Base-by-base conservation (phyloP, 2,113 vertebrate genomes). In the Hippocampus abdominalis region DNA sequence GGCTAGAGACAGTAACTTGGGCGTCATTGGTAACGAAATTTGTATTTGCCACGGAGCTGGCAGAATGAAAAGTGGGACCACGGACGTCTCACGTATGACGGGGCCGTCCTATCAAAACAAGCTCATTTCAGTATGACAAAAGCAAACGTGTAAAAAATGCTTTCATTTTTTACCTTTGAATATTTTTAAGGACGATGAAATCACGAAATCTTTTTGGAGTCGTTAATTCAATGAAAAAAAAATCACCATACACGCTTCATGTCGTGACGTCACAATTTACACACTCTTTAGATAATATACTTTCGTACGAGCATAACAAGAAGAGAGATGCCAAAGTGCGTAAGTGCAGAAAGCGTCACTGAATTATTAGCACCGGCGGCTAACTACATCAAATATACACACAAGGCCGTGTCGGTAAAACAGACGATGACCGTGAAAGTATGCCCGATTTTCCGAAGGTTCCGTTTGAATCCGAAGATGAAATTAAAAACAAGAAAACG, bases 341-440 rank as follows among this genome's bases (percentile, higher is more conserved):
- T 21, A 27, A 49, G 39, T 4, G 53, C 18, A 29, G n/a, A 39
- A 4, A 23, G 23, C n/a, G 20, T 39, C 66, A 20, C 12, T 68
- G 8, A 2, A 25, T 39, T 27, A 63, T 62, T 59, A 72, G 60
- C 42, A 25, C 56, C 71, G 69, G 79, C 67, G 60, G 69, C 70
- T 76, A 70, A 25, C 54, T 21, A 20, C 40, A 54, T 27, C 27
- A 49, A 36, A 46, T 10, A 66, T 42, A 64, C 29, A 67, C 57
- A 73, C 15, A 62, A n/a, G 39, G 42, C 69, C 46, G 63, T 42
- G 27, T 79, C 76, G 83, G 76, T 73, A 68, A 40, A 57, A 57
- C 42, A 32, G 51, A 15, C 23, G 20, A 53, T 87, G 72, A 89
- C 82, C 72, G 76, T 66, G 46, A 75, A 60, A 20, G 25, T 36